These are phyloP conservation scores for Sesamia nonagrioides DNA, from an alignment of 1,140 invertebrate species.

Conservation along the genomic window DNA sequence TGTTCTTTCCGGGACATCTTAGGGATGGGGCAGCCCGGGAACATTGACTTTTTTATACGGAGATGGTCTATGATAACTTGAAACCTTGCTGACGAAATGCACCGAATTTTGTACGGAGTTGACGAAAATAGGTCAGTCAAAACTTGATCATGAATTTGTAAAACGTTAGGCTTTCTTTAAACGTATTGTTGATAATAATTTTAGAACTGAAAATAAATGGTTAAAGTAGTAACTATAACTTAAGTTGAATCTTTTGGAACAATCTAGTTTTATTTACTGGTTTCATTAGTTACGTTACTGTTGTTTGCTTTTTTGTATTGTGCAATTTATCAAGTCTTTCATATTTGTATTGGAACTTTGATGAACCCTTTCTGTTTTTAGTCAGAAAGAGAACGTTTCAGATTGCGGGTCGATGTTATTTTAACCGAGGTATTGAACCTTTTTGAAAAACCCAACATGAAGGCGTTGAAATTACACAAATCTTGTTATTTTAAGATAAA, in stretches of 20 bases:
- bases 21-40: background rate
- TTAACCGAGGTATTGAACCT: background rate
- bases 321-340: too few species aligned
- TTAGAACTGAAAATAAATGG: too few species aligned
- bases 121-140: too few species aligned
- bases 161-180: too few species aligned
- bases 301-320: too few species aligned
- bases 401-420: background rate
- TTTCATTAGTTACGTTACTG: too few species aligned
- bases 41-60: background rate
- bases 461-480: background rate
- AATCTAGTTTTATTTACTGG: background rate
- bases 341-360: background rate
- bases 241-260: background rate
- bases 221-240: too few species aligned
- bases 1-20: slow-evolving; percentile 8
- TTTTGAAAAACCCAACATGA: background rate
- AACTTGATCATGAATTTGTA: too few species aligned
- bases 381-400: too few species aligned
- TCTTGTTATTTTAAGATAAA: slow-evolving; percentile 1
- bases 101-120: too few species aligned
- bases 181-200: too few species aligned
- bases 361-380: too few species aligned
- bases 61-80: background rate
- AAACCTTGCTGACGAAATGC: background rate